Evolutionary conservation across 2,797 vertebrate species (phyloP).

Genomic region (Lophotriccus pileatus): DNA sequence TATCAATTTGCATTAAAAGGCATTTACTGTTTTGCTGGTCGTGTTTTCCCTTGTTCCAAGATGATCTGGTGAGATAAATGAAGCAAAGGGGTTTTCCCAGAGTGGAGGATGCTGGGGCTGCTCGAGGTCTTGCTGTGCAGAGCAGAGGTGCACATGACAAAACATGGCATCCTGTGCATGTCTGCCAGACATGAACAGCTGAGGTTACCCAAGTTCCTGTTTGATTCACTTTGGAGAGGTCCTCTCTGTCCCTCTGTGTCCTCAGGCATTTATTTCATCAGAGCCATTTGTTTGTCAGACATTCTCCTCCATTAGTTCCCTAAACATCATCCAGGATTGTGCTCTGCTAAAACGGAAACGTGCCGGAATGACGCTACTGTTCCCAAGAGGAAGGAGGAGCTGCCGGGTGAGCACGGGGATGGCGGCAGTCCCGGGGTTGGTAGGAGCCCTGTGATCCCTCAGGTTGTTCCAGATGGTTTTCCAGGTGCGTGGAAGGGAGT

Average conservation of each 20-base stretch:
- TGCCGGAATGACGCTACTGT: fast-evolving
- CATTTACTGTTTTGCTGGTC: not conserved
- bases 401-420: fast-evolving
- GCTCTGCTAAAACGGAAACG: not conserved
- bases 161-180: fast-evolving
- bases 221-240: not conserved
- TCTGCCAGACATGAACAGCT: not conserved
- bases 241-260: not conserved
- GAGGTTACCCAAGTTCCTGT: not conserved
- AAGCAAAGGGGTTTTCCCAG: not conserved
- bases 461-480: not conserved
- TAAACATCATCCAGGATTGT: not conserved
- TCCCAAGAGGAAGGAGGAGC: not conserved
- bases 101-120: not conserved
- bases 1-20: not conserved
- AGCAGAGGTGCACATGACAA: not conserved
- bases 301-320: not conserved
- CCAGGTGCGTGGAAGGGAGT: not conserved
- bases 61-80: not conserved
- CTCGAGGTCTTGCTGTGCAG: fast-evolving
- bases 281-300: not conserved
- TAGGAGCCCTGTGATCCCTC: not conserved
- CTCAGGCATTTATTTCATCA: not conserved
- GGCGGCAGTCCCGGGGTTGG: fast-evolving
- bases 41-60: not conserved